Evolutionary conservation across 2,888 invertebrate genomes (phyloP), one percentile per base, ranked within the genome.

Genomic region (Mechanitis mazaeus): DNA sequence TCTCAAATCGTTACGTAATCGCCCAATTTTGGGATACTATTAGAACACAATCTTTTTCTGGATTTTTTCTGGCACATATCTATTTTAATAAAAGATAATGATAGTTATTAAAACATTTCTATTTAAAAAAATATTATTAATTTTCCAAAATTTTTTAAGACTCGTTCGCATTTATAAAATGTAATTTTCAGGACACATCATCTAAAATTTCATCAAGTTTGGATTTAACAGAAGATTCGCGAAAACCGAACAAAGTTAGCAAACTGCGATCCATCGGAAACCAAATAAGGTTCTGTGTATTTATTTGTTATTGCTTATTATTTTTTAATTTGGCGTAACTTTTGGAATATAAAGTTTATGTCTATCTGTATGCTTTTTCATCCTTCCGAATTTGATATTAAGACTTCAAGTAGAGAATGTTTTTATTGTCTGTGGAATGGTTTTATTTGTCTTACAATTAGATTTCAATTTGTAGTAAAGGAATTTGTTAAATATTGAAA

Each of bases 241-340:
- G 87, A 64, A 91, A 91, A 76, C 91, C 91, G 58, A 80, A 84
- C 55, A 94, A 94, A 89, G 89, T 94, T 64, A 94, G 92, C 81
- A 92, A 93, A 70, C 81, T 95, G 72, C 89, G 93, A 72, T 93
- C 94, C 35, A 94, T 95, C 72, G 93, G 94, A 73, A 94, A 94
- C 82, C 95, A 95, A 85, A 95, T 95, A 79, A 93, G 94, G 95
- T 94, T 45, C 9, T 9, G 9, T 11, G 9, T 11, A 11, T 46
- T 62, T 47, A 57, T 55, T 58, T 60, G 64, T 60, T 58, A 61
- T 63, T 64, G 69, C 65, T 67, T 50, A 28, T 50, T 50, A 31
- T 7, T 31, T 50, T 7, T 31, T 50, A 6, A 50, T 50, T 50
- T 50, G 28, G 50, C 50, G 11, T 6, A 7, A 31, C 31, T 50